These are phyloP conservation scores for Ciconia nigra DNA, from an alignment of 2,797 vertebrate species.

Conservation along the genomic window DNA sequence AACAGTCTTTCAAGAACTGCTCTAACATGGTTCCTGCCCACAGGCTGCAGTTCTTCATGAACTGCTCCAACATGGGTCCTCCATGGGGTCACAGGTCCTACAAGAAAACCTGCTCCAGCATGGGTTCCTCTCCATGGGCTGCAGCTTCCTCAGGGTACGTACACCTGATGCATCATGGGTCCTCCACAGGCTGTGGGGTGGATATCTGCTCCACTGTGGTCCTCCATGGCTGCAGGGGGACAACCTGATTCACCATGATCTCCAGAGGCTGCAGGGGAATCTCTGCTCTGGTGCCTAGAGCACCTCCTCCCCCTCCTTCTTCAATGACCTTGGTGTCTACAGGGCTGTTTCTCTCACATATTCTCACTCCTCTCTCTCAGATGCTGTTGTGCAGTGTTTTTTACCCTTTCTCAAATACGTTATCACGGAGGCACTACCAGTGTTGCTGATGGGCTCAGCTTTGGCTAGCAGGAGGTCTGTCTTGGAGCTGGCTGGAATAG, in stretches of 20 bases:
- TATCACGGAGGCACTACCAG: not conserved
- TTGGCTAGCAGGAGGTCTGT: accelerated
- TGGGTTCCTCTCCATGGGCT: not conserved
- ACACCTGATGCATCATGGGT: not conserved
- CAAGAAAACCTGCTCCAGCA: not conserved
- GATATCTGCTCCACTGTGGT: not conserved
- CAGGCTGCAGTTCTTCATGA: not conserved
- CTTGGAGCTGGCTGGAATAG: not conserved
- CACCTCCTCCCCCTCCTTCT: not conserved
- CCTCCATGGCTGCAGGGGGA: not conserved
- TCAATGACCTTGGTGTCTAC: not conserved
- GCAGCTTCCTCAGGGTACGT: not conserved
- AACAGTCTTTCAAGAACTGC: not conserved
- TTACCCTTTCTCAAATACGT: not conserved
- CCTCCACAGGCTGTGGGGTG: not conserved
- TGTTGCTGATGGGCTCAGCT: not conserved
- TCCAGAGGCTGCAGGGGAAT: not conserved
- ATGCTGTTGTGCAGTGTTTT: not conserved
- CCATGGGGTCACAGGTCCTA: not conserved
- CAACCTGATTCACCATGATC: not conserved
- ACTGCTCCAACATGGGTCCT: accelerated
- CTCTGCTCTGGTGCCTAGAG: no score
- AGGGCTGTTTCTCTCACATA: not conserved
- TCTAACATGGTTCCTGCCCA: not conserved
- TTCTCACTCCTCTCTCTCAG: not conserved